Percentiles rank a stretch among this genome's conserved stretches.
Conservation (phyloP, 2,888 invertebrate species). For the Drosophila demipolita region DNA sequence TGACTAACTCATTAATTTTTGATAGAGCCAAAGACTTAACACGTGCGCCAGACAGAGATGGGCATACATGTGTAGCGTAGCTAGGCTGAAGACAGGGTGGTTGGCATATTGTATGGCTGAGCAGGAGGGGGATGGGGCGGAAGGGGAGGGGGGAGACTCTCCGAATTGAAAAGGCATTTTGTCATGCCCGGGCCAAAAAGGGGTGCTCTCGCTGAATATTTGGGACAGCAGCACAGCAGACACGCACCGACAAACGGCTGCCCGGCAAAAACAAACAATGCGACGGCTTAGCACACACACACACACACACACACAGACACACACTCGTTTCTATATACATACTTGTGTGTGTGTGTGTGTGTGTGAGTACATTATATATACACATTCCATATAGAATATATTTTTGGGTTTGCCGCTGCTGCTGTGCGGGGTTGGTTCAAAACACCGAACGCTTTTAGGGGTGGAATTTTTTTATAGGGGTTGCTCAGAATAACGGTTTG, state of each 20-base stretch:
- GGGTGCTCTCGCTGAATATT: slow-evolving; percentile 61
- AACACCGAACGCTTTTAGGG: slow-evolving; percentile 41
- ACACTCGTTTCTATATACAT: slow-evolving; percentile 4
- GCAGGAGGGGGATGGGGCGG: not conserved
- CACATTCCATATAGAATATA: slow-evolving; percentile 16
- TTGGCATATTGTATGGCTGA: not conserved
- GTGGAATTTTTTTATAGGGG: slow-evolving; percentile 61
- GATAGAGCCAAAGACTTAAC: slow-evolving; percentile 54
- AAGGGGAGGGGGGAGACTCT: not conserved
- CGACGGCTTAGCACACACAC: slow-evolving; percentile 66
- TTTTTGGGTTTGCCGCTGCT: slow-evolving; percentile 25
- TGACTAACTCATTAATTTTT: slow-evolving; percentile 79
- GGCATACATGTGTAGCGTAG: slow-evolving; percentile 19
- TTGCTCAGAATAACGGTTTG: slow-evolving; percentile 53
- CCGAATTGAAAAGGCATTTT: slow-evolving; percentile 57
- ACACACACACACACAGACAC: slow-evolving; percentile 38
- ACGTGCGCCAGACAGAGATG: slow-evolving; percentile 27
- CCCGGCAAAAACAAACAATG: slow-evolving; percentile 70
- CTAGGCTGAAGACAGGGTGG: slow-evolving; percentile 6
- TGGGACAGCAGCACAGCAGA: slow-evolving; percentile 53
- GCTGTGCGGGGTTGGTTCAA: slow-evolving; percentile 67
- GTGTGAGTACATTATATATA: slow-evolving; percentile 38
- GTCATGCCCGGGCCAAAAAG: slow-evolving; percentile 34
- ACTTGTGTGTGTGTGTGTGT: slow-evolving; percentile 26
- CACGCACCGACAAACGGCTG: slow-evolving; percentile 39